These are phyloP conservation scores for Augochlorella aurata DNA, from an alignment of 2,888 invertebrate species.

Conservation along the genomic window DNA sequence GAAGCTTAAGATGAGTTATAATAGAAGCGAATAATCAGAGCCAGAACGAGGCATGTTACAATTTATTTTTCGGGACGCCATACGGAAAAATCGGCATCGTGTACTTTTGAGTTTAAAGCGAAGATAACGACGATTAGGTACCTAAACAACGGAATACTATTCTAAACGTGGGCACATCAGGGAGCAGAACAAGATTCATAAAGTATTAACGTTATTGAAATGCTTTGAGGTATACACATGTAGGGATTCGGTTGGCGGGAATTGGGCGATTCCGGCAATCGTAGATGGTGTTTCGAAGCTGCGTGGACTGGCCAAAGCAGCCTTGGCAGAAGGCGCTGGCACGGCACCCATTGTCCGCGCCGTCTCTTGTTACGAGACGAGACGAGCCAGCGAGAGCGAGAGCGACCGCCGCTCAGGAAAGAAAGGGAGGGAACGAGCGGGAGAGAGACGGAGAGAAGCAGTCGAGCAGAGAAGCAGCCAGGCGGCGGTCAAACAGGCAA, in stretches of 20 bases:
- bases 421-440: slow-evolving; percentile 25
- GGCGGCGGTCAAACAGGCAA: slow-evolving; percentile 70
- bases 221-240: not conserved
- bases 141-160: no score
- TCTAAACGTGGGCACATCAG: no score
- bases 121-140: no score
- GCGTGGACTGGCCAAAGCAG: slow-evolving; percentile 67
- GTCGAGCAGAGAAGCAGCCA: slow-evolving; percentile 51
- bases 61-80: no score
- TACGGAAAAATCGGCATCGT: no score
- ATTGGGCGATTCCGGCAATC: slow-evolving; percentile 63
- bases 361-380: slow-evolving; percentile 79
- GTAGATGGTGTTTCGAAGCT: slow-evolving; percentile 60
- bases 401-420: slow-evolving; percentile 27
- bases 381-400: slow-evolving; percentile 64
- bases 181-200: no score
- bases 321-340: slow-evolving; percentile 78
- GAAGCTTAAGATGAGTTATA: no score
- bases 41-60: no score
- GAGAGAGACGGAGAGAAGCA: not conserved
- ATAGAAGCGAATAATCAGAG: no score
- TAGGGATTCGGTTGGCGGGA: slow-evolving; percentile 33
- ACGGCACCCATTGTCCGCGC: slow-evolving; percentile 80
- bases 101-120: no score
- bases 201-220: not conserved